Percentiles rank a stretch among this genome's conserved stretches.
Evolutionary conservation across 1,140 invertebrate genomes (phyloP).

Genomic region (Bombus balteatus): DNA sequence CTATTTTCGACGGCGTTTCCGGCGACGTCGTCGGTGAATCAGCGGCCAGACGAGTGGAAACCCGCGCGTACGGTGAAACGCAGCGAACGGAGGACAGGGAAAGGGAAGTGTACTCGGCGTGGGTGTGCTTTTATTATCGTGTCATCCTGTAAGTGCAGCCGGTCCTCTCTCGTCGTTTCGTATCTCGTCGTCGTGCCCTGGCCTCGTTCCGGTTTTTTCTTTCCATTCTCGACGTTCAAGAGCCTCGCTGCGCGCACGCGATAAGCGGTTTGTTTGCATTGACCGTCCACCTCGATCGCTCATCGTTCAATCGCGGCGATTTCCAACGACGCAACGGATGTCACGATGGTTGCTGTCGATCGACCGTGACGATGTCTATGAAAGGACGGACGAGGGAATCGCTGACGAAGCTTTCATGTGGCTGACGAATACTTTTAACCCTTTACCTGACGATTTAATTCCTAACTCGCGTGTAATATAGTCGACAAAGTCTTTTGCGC

Average conservation of each 20-base stretch:
- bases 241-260: neutral
- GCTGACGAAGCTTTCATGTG: neutral
- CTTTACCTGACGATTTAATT: neutral
- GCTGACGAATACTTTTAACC: neutral
- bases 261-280: neutral
- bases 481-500: neutral
- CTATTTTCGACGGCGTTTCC: constrained; percentile 59
- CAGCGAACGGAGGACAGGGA: neutral
- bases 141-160: constrained; percentile 46
- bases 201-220: neutral
- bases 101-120: neutral
- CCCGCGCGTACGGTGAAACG: constrained; percentile 15
- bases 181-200: neutral
- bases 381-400: neutral
- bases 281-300: neutral
- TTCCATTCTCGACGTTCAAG: neutral
- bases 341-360: neutral
- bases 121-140: constrained; percentile 53
- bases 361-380: neutral
- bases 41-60: constrained; percentile 43
- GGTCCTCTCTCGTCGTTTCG: constrained; percentile 13
- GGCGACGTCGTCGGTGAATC: constrained; percentile 43
- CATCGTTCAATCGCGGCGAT: neutral
- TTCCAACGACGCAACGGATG: neutral
- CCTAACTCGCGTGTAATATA: too few species aligned